phyloP scores from a whole-genome alignment of 2,113 vertebrate species.

The Paraplagusia blochii region DNA sequence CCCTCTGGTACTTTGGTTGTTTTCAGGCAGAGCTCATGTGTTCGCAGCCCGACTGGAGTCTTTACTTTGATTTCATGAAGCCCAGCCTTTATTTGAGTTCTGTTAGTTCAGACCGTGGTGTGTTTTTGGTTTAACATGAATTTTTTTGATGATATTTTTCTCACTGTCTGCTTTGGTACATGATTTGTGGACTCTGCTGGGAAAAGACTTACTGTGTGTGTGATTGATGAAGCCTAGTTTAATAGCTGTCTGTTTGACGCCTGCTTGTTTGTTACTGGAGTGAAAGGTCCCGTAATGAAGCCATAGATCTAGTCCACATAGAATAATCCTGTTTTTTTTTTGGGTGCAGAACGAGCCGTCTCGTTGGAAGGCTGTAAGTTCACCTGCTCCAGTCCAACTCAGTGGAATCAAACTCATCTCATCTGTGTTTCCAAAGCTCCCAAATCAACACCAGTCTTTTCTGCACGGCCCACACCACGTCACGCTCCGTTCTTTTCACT shows the following conservation, averaged over 20 bases:
- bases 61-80: slow-evolving; percentile 35
- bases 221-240: slow-evolving; percentile 1
- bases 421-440: slow-evolving; percentile 1
- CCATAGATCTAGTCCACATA: slow-evolving; percentile 32
- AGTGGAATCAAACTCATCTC: too few species aligned
- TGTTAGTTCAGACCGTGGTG: slow-evolving; percentile 17
- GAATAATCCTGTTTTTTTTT: slow-evolving; percentile 13
- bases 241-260: slow-evolving; percentile 52
- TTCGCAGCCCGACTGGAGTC: slow-evolving; percentile 1
- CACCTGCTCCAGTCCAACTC: too few species aligned
- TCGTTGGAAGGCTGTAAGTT: neutral
- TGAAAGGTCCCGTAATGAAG: slow-evolving; percentile 46
- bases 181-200: slow-evolving; percentile 52
- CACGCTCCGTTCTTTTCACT: slow-evolving; percentile 34
- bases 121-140: slow-evolving; percentile 25
- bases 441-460: slow-evolving; percentile 42
- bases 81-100: slow-evolving; percentile 20
- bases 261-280: slow-evolving; percentile 64
- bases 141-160: slow-evolving; percentile 21
- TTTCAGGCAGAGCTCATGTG: slow-evolving; percentile 15
- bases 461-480: slow-evolving; percentile 48
- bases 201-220: slow-evolving; percentile 36
- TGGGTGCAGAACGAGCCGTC: neutral
- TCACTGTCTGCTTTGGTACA: slow-evolving; percentile 23
- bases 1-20: slow-evolving; percentile 31